Conservation (phyloP, 2,113 vertebrate species). For the Murina feae region DNA sequence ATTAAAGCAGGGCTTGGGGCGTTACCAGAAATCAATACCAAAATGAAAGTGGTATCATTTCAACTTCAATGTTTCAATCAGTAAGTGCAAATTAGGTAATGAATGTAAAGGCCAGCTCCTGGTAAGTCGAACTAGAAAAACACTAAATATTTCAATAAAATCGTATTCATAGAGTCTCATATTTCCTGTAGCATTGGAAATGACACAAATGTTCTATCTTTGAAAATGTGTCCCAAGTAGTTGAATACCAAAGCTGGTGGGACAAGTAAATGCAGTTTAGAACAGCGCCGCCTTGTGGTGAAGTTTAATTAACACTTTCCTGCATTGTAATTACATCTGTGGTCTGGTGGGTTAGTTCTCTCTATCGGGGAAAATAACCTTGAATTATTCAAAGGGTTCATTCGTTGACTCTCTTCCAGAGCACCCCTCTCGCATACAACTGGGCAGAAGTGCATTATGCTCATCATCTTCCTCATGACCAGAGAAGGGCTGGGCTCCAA, state of each 20-base stretch:
- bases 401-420: background rate
- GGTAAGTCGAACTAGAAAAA: background rate
- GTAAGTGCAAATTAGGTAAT: background rate
- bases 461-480: background rate
- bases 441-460: fast-evolving
- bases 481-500: background rate
- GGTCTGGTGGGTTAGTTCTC: background rate
- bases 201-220: background rate
- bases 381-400: background rate
- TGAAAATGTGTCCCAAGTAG: background rate
- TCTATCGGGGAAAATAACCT: background rate
- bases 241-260: background rate
- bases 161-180: background rate
- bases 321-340: fast-evolving
- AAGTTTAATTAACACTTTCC: background rate
- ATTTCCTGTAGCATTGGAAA: background rate
- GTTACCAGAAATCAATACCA: background rate
- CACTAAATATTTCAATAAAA: background rate
- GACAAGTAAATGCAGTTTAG: no score
- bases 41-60: background rate
- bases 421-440: fast-evolving
- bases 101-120: background rate
- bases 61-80: background rate
- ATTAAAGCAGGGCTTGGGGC: no score
- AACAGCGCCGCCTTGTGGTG: background rate